Evolutionary conservation across 92 coral and sea anemone genomes (phyloP), one percentile per base, ranked within the genome.

Genomic region (Epizoanthus illoricatus): DNA sequence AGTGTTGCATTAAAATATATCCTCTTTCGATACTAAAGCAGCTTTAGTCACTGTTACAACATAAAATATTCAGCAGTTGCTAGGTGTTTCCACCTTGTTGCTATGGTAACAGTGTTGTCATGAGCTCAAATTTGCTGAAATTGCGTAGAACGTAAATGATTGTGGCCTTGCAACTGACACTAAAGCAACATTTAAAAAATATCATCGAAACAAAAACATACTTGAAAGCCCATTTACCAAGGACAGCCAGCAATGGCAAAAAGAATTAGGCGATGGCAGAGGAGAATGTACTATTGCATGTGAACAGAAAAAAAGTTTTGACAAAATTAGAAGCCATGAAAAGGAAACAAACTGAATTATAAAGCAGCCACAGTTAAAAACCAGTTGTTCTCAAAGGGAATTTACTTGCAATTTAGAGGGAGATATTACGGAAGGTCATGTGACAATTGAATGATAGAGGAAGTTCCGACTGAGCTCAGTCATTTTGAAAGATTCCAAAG

Each of bases 111-210:
- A 33, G 74, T 40, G 74, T 69, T 69, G 4, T 47, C 56, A 60
- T 17, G 65, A 66, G 36, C 45, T 33, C 11, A 2, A 40, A 17
- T 68, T 68, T 40, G 20, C 9, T 23, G 54, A 3, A 40, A 68
- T 68, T 68, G 73, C 7, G 4, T 16, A 69, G 54, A 13, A 69
- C 5, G 23, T 18, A 13, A 39, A 40, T 39, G 73, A 69, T 11
- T 69, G 73, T 68, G 73, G 73, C 49, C 73, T 68, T 68, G 73
- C 73, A n/a, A 13, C n/a, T 68, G 73, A 36, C 41, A 45, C 73
- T 8, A 68, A 68, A n/a, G 41, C 43, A 15, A 33, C n/a, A 0
- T 36, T 68, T 68, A 68, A 33, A 68, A 68, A 68, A n/a, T 68
- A 2, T 4, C 73, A 10, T 68, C 73, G 7, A 68, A 15, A 68